Conservation (phyloP, 2,888 invertebrate species). For the Dolomedes plantarius region DNA sequence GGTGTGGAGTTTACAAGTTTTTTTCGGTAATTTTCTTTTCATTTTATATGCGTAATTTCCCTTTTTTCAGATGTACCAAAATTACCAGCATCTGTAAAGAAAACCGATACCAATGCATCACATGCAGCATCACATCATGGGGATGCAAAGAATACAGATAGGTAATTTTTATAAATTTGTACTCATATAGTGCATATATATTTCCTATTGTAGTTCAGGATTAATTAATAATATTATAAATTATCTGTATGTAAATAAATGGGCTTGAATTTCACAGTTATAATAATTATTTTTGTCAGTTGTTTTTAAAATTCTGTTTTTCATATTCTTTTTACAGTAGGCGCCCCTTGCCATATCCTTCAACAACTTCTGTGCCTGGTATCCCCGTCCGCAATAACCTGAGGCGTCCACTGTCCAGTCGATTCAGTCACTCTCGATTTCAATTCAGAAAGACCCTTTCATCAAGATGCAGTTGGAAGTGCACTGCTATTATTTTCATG, state of each 20-base stretch:
- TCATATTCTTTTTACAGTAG: constrained; percentile 54
- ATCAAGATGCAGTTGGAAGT: constrained; percentile 97
- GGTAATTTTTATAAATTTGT: constrained; percentile 23
- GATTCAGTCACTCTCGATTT: constrained; percentile 93
- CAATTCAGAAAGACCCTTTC: constrained; percentile 94
- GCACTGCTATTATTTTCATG: constrained; percentile 94
- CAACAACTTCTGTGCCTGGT: constrained; percentile 77
- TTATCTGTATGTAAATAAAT: no score
- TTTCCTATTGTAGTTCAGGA: not conserved
- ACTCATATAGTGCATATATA: not conserved
- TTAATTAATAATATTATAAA: no score
- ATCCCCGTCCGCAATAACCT: constrained; percentile 74
- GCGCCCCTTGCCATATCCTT: constrained; percentile 80
- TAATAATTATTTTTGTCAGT: no score
- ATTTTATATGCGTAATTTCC: no score
- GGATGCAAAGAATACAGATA: constrained; percentile 65
- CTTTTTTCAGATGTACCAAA: constrained; percentile 65
- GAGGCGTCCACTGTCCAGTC: constrained; percentile 81
- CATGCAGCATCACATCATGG: constrained; percentile 54
- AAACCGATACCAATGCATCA: constrained; percentile 57
- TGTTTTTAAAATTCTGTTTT: no score
- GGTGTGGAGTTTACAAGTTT: no score
- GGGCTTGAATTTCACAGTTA: no score
- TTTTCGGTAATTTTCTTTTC: no score
- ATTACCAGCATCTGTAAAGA: constrained; percentile 57